phyloP scores from a whole-genome alignment of 2,113 vertebrate species.

The Daboia siamensis region DNA sequence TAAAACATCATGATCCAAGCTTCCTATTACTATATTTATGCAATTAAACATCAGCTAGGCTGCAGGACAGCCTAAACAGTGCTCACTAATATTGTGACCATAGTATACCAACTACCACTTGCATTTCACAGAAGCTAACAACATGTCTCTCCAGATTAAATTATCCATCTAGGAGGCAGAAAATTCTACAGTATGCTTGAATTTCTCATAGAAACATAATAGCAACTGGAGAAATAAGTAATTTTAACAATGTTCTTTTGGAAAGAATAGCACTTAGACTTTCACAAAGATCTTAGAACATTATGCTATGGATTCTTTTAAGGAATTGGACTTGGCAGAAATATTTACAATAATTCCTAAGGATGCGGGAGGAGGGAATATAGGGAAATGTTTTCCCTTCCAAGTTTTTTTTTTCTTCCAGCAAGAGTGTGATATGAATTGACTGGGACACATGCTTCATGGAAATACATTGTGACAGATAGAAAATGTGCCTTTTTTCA shows the following conservation, averaged over 20 bases:
- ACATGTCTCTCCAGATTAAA: neutral
- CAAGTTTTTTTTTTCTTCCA: slow-evolving; percentile 31
- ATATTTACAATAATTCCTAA: slow-evolving; percentile 44
- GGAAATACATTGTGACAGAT: neutral
- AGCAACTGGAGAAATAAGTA: neutral
- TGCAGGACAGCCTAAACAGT: neutral
- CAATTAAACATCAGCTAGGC: neutral
- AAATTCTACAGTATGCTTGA: slow-evolving; percentile 42
- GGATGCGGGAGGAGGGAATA: slow-evolving; percentile 11
- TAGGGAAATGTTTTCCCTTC: neutral
- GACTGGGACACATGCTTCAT: neutral
- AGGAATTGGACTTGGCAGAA: neutral
- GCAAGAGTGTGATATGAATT: slow-evolving; percentile 29
- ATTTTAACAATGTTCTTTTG: slow-evolving; percentile 42
- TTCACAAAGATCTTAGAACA: slow-evolving; percentile 26
- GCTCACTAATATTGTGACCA: neutral
- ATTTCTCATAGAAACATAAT: neutral
- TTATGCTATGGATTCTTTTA: neutral
- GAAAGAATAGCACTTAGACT: slow-evolving; percentile 30
- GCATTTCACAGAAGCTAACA: neutral
- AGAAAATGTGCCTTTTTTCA: neutral
- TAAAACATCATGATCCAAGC: neutral
- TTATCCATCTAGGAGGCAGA: slow-evolving; percentile 17
- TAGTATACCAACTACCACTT: neutral
- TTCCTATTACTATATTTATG: accelerated